A percentile compares a stretch with the other conserved stretches of the same genome.
Evolutionary conservation across 2,888 invertebrate species (phyloP).

Genomic region (Phortica okadai): DNA sequence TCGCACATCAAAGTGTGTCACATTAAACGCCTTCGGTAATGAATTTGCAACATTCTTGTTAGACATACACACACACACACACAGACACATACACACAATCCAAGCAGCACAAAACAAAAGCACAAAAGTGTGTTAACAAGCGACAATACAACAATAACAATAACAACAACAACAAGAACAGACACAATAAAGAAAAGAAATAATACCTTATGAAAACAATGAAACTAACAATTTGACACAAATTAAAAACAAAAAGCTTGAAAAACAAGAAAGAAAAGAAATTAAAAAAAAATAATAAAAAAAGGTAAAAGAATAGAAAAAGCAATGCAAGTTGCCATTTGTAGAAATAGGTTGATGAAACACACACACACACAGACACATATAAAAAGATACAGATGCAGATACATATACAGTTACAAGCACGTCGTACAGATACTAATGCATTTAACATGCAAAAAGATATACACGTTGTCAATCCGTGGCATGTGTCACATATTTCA

Average conservation of each 20-base stretch:
- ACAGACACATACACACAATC: constrained; percentile 41
- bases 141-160: constrained; percentile 44
- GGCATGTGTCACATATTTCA: constrained; percentile 30
- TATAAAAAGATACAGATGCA: neutral
- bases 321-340: constrained; percentile 17
- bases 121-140: constrained; percentile 69
- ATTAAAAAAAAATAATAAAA: neutral
- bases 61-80: no score
- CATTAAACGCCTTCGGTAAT: constrained; percentile 71
- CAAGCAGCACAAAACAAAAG: constrained; percentile 57
- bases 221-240: constrained; percentile 70
- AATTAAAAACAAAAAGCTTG: constrained; percentile 55
- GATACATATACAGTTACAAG: neutral
- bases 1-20: constrained; percentile 62
- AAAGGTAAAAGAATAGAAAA: neutral
- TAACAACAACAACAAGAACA: constrained; percentile 34
- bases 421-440: constrained; percentile 1
- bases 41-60: constrained; percentile 68
- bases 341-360: constrained; percentile 16
- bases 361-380: constrained; percentile 3
- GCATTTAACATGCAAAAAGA: constrained; percentile 10
- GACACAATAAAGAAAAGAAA: constrained; percentile 31
- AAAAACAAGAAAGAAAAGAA: neutral
- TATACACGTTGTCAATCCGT: constrained; percentile 4
- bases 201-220: constrained; percentile 54